Conservation (phyloP, 2,888 invertebrate species). For the Luperina nickerlii region DNA sequence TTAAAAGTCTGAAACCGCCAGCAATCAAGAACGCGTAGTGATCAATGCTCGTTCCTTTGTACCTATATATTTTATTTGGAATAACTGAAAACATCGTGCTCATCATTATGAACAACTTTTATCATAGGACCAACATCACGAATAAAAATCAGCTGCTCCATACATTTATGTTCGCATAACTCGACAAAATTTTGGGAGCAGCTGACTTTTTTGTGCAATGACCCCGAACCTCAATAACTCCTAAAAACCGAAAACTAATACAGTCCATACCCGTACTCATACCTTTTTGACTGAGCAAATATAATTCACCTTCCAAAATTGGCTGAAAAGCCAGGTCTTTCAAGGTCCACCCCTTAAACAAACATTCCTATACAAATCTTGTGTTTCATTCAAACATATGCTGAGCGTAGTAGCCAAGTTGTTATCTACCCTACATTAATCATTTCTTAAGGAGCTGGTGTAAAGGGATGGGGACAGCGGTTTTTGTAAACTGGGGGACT, state of each 20-base stretch:
- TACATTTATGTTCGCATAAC: background rate
- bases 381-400: conserved; percentile 65
- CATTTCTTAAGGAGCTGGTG: conserved; percentile 73
- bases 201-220: background rate
- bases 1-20: background rate
- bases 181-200: background rate
- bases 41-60: background rate
- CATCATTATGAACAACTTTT: background rate
- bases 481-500: background rate
- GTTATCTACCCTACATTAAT: conserved; percentile 84
- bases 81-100: background rate
- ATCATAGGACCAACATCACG: background rate
- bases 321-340: conserved; percentile 27
- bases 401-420: conserved; percentile 67
- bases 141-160: background rate
- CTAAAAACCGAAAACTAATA: background rate
- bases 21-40: background rate
- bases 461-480: conserved; percentile 54
- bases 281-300: conserved; percentile 19
- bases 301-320: conserved; percentile 36
- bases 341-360: conserved; percentile 33
- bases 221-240: background rate
- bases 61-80: background rate
- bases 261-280: background rate
- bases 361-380: conserved; percentile 49